Percentiles rank a stretch among this genome's conserved stretches.
Conservation (phyloP, 2,888 invertebrate genomes). For the Erpobdella octoculata region DNA sequence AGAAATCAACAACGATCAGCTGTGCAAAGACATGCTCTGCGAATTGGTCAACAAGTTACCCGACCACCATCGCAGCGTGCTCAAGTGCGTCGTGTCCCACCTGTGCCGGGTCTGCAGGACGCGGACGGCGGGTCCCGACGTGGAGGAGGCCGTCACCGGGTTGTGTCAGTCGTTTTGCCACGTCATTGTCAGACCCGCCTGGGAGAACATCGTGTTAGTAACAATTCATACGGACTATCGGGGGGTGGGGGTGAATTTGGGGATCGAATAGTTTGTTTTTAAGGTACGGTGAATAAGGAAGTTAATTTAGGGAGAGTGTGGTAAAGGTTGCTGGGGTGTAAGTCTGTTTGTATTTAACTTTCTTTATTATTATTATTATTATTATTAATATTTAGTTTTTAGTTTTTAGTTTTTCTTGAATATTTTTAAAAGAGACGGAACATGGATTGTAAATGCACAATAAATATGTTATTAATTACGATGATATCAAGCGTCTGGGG, state of each 20-base stretch:
- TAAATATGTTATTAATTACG: no score
- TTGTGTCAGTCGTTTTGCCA: conserved; percentile 67
- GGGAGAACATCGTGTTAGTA: conserved; percentile 60
- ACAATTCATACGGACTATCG: neutral
- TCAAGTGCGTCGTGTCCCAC: conserved; percentile 64
- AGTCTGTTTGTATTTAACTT: no score
- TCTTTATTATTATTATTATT: no score
- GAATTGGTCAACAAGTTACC: conserved; percentile 61
- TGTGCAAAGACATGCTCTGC: conserved; percentile 56
- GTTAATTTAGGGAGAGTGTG: no score
- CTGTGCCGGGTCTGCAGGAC: conserved; percentile 65
- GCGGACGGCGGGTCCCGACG: conserved; percentile 59
- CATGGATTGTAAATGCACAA: no score
- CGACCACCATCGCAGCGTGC: conserved; percentile 60
- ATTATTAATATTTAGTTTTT: no score
- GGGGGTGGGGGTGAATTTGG: neutral
- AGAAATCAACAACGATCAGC: conserved; percentile 39
- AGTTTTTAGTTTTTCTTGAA: no score
- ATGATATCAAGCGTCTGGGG: no score
- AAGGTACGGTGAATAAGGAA: no score
- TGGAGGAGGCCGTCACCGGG: conserved; percentile 44
- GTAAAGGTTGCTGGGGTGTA: no score
- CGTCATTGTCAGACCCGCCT: conserved; percentile 66
- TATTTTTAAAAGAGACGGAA: no score
- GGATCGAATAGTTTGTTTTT: neutral